Evolutionary conservation across 37 sponge, comb jelly and placozoan genomes (phyloP).

Genomic region (Spongia lamella): DNA sequence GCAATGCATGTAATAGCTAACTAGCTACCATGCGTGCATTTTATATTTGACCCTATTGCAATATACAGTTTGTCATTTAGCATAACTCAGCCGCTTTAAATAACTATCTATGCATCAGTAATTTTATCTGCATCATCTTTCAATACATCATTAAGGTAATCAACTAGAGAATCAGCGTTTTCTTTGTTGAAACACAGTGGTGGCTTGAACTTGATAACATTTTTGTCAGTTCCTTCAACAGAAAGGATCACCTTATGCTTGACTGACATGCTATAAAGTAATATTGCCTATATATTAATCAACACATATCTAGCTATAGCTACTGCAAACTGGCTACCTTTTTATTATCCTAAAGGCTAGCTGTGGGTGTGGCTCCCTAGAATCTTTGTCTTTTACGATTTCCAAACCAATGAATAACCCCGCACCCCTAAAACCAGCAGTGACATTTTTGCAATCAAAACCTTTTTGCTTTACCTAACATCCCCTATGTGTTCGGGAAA

Average conservation of each 20-base stretch:
- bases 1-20: no score
- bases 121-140: no score
- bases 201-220: slow-evolving; percentile 92
- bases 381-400: slow-evolving; percentile 67
- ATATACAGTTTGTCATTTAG: no score
- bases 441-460: no score
- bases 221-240: slow-evolving; percentile 73
- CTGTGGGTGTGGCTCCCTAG: slow-evolving; percentile 64
- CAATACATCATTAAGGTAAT: slow-evolving; percentile 57
- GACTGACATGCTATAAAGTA: slow-evolving; percentile 50
- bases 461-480: slow-evolving; percentile 79
- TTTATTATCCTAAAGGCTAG: slow-evolving; percentile 37
- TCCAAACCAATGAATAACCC: slow-evolving; percentile 94
- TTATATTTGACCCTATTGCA: no score
- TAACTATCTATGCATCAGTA: no score
- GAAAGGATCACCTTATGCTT: slow-evolving; percentile 65
- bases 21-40: no score
- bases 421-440: slow-evolving; percentile 48
- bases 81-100: no score
- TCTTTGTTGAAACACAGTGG: slow-evolving; percentile 75
- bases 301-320: no score
- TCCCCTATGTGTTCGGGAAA: slow-evolving; percentile 74
- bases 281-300: no score
- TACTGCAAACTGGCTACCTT: no score
- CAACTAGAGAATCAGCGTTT: slow-evolving; percentile 67